Percentiles rank a stretch among this genome's conserved stretches.
These are phyloP conservation scores for Volucella inflata DNA, from an alignment of 2,888 invertebrate species.

Conservation along the genomic window DNA sequence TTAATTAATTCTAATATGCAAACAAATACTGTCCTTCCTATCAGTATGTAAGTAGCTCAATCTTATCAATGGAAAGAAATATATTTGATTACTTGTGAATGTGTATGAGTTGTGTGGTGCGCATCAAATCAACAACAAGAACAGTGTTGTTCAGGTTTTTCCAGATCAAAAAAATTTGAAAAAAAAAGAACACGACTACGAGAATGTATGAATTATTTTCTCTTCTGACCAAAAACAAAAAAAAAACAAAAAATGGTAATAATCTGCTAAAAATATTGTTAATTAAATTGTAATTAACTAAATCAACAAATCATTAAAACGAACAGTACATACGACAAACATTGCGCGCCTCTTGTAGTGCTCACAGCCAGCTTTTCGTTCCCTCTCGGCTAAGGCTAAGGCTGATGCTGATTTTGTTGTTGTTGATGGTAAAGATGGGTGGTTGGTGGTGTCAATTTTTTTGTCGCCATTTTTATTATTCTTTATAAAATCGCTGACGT, in stretches of 20 bases:
- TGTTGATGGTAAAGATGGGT: slow-evolving; percentile 2
- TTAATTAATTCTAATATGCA: slow-evolving; percentile 67
- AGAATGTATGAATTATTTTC: too few species aligned
- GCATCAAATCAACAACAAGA: too few species aligned
- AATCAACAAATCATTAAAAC: slow-evolving; percentile 66
- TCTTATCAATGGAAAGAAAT: slow-evolving; percentile 41
- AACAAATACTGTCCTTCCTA: slow-evolving; percentile 2
- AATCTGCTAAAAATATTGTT: slow-evolving; percentile 30
- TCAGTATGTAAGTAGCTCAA: slow-evolving; percentile 2
- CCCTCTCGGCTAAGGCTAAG: slow-evolving; percentile 33
- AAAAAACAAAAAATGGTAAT: slow-evolving; percentile 9
- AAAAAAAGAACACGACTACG: background rate
- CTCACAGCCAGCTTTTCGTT: slow-evolving; percentile 86
- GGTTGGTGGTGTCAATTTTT: slow-evolving; percentile 30
- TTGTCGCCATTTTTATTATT: slow-evolving; percentile 64
- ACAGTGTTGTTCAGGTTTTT: background rate
- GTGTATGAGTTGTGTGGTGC: too few species aligned
- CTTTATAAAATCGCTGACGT: slow-evolving; percentile 68
- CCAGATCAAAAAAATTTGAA: too few species aligned
- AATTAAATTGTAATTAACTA: slow-evolving; percentile 61
- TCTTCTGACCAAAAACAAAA: background rate
- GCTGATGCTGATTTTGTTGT: background rate
- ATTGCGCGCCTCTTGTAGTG: slow-evolving; percentile 94
- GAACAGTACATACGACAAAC: slow-evolving; percentile 89
- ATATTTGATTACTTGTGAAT: background rate